A percentile compares a stretch with the other conserved stretches of the same genome.
phyloP scores from a whole-genome alignment of 2,113 vertebrate species.

The Sinocyclocheilus anshuiensis region DNA sequence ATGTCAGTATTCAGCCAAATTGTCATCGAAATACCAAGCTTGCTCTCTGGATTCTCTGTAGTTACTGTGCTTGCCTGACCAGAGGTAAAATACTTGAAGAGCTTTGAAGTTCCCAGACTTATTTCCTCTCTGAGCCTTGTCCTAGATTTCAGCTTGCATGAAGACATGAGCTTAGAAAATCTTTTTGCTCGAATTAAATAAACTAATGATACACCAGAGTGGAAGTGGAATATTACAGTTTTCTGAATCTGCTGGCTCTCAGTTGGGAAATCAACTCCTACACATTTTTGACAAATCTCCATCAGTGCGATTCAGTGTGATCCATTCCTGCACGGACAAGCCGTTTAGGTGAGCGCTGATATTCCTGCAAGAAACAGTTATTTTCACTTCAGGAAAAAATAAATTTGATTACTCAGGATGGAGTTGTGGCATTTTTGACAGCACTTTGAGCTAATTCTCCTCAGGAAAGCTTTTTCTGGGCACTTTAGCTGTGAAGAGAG shows the following conservation, averaged over 20 bases:
- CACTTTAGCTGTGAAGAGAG: conserved; percentile 23
- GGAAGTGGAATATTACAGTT: not conserved
- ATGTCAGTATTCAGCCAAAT: not conserved
- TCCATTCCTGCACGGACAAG: not conserved
- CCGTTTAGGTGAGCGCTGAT: not conserved
- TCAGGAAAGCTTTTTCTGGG: conserved; percentile 33
- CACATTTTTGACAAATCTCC: not conserved
- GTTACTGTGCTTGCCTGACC: not conserved
- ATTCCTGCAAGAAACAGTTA: not conserved
- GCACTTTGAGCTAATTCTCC: conserved; percentile 25
- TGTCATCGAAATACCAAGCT: not conserved
- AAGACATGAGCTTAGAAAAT: conserved; percentile 1
- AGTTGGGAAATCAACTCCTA: not conserved
- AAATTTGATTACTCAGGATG: conserved; percentile 6
- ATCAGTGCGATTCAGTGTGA: not conserved
- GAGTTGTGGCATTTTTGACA: conserved; percentile 5
- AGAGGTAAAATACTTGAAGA: not conserved
- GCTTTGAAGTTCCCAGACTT: conserved; percentile 22
- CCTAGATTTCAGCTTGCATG: conserved; percentile 25
- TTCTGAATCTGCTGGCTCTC: not conserved
- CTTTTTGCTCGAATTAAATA: not conserved
- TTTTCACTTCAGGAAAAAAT: conserved; percentile 6
- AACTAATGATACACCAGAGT: not conserved
- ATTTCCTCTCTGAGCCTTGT: not conserved
- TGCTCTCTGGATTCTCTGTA: not conserved